Base-by-base conservation (phyloP, 92 coral and sea anemone species). In the Muricea muricata region DNA sequence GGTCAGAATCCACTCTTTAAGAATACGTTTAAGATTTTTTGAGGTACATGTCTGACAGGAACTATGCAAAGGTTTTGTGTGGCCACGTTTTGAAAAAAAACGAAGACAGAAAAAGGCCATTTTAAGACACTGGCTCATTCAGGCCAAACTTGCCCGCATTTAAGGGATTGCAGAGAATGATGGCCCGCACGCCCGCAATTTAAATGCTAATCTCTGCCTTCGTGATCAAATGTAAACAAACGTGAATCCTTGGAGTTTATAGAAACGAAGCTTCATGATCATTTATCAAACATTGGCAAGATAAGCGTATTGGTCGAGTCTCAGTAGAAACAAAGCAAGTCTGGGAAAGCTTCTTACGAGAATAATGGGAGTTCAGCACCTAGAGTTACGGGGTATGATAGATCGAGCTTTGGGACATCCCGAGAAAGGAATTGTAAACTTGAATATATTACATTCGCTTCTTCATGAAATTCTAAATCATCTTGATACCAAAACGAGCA, bases 391-490 rank as follows among this genome's bases (percentile, higher is more conserved):
- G 37, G 79, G 85, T 7, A 78, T 78, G 83, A 63, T 78, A 18
- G 83, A 78, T 78, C 26, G 4, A 10, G 83, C 83, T 23, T 78
- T 78, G 70, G 83, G 83, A 56, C 65, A 63, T 58, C 83, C 83
- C 20, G 99, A 96, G 23, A 91, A 87, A 12, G 99, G 99, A 40
- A 91, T 96, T 17, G 97, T 96, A 18, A 96, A 96, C 87, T 96
- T 96, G 77, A 92, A 96, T 57, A 91, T 92, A n/a, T 90, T 96
- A 8, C 99, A 93, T 67, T 81, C 87, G 25, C 91, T 96, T 17
- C 81, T 96, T 45, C 99, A 96, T 79, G 96, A 93, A 23, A 96
- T 96, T 72, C 81, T 96, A 68, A 86, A 89, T 54, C 99, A 91
- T 77, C 88, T 96, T 33, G 96, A 91, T 75, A 33, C 85, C 56